Conservation (phyloP, 2,113 vertebrate genomes). For the Lophochroa leadbeateri region DNA sequence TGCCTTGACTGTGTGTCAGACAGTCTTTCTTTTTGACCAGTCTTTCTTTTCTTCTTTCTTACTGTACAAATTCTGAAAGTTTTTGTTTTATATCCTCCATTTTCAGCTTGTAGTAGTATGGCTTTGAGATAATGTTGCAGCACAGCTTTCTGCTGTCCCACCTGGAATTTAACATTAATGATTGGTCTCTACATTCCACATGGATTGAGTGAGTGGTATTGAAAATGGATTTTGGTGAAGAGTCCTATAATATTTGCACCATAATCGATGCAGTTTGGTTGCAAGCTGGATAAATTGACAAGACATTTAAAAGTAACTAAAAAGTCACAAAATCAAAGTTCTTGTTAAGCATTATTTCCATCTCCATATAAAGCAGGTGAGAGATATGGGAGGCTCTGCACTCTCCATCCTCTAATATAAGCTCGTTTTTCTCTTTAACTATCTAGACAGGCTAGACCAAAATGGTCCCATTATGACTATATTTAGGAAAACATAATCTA, state of each 20-base stretch:
- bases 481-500: not conserved
- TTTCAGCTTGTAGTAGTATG: not conserved
- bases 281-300: not conserved
- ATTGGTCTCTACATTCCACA: not conserved
- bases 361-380: not conserved
- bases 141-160: not conserved
- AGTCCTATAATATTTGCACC: not conserved
- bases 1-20: not conserved
- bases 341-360: not conserved
- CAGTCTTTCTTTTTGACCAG: not conserved
- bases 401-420: not conserved
- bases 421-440: not conserved
- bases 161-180: not conserved
- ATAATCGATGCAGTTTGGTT: not conserved
- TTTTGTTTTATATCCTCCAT: not conserved
- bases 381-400: not conserved
- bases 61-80: not conserved
- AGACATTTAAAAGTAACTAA: constrained; percentile 48
- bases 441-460: not conserved
- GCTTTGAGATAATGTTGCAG: not conserved
- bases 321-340: not conserved
- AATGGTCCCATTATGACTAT: not conserved
- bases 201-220: not conserved
- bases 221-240: not conserved
- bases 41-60: not conserved